These are phyloP conservation scores for Spea bombifrons DNA, from an alignment of 2,113 vertebrate genomes.

Conservation along the genomic window DNA sequence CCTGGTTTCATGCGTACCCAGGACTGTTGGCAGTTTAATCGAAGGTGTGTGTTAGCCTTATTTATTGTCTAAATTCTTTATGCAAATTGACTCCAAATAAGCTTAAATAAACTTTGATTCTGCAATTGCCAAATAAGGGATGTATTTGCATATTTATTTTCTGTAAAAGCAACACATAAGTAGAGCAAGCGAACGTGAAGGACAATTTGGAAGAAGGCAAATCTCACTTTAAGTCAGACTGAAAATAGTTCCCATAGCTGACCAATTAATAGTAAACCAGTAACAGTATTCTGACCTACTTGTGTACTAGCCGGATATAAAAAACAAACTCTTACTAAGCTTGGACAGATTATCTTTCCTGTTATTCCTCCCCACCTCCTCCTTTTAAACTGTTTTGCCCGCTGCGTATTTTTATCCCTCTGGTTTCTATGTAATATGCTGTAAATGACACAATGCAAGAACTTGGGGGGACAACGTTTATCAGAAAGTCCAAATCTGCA, in stretches of 20 bases:
- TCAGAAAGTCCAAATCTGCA: too few relatives aligned
- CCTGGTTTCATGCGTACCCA: not conserved
- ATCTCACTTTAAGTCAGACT: not conserved
- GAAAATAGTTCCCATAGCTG: not conserved
- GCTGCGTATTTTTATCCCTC: too few relatives aligned
- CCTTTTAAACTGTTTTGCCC: too few relatives aligned
- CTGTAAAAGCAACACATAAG: not conserved
- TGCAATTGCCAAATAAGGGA: not conserved
- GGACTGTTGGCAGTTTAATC: not conserved
- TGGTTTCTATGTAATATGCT: too few relatives aligned
- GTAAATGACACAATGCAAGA: too few relatives aligned
- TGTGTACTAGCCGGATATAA: not conserved
- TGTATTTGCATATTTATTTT: not conserved
- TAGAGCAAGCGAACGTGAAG: not conserved
- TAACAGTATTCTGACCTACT: not conserved
- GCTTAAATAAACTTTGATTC: not conserved
- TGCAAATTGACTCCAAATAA: not conserved
- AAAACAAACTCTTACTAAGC: not conserved
- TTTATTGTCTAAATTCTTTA: constrained; percentile 6
- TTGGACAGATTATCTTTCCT: too few relatives aligned
- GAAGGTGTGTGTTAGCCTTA: not conserved
- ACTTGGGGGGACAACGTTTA: too few relatives aligned
- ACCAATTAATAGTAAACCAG: not conserved
- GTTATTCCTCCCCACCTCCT: too few relatives aligned
- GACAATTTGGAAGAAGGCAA: not conserved